Percentiles rank a stretch among this genome's conserved stretches.
phyloP scores from a whole-genome alignment of 1,140 invertebrate species.

The Camponotus pennsylvanicus region DNA sequence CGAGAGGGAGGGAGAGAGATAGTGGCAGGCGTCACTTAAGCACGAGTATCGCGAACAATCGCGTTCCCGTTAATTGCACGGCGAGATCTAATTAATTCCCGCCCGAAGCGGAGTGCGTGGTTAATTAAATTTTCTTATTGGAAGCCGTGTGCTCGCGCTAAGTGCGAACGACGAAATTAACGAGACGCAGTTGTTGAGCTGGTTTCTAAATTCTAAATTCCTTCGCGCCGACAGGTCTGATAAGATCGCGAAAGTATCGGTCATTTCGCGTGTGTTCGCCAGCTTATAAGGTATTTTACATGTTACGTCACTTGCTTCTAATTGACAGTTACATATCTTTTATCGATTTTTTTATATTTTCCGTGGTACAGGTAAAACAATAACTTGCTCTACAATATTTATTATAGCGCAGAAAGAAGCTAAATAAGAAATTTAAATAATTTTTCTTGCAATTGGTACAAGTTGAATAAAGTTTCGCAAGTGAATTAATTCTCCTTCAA shows the following conservation, averaged over 20 bases:
- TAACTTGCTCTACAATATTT: not conserved
- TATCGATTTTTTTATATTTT: not conserved
- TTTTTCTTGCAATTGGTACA: not conserved
- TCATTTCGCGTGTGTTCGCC: not conserved
- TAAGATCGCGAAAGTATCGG: not conserved
- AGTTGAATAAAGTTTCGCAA: not conserved
- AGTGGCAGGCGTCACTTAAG: slow-evolving; percentile 54
- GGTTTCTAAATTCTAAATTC: slow-evolving; percentile 31
- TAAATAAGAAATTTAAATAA: not conserved
- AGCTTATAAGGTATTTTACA: not conserved
- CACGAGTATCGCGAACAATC: slow-evolving; percentile 67
- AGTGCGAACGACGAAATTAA: slow-evolving; percentile 66
- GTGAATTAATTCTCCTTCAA: not conserved
- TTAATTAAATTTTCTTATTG: slow-evolving; percentile 68
- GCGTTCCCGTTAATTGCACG: slow-evolving; percentile 63
- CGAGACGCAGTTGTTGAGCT: slow-evolving; percentile 65
- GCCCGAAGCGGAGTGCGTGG: slow-evolving; percentile 27
- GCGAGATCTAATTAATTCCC: slow-evolving; percentile 65
- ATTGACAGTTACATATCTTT: not conserved
- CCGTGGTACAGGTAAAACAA: not conserved
- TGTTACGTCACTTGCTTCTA: not conserved
- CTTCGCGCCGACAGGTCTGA: slow-evolving; percentile 8
- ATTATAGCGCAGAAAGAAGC: not conserved
- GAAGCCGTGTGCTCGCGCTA: slow-evolving; percentile 39
- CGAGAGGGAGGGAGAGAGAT: slow-evolving; percentile 5